Percentiles rank a stretch among this genome's conserved stretches.
Conservation (phyloP, 2,888 invertebrate genomes). For the Micropterix aruncella region DNA sequence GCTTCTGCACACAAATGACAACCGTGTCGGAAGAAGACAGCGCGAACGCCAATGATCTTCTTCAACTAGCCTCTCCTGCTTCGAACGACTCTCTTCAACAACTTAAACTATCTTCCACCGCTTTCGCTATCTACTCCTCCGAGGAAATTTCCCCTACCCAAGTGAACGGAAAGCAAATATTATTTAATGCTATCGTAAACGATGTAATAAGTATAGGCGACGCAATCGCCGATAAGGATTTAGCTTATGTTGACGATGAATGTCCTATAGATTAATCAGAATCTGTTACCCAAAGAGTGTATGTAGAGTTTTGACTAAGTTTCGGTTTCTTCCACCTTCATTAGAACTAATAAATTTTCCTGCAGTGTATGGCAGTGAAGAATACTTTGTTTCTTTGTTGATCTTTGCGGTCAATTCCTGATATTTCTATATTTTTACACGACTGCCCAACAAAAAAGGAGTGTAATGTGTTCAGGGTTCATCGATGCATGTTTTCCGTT, state of each 20-base stretch:
- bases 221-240: not conserved
- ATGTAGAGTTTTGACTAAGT: too few species aligned
- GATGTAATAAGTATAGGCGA: not conserved
- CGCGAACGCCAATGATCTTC: conserved; percentile 17
- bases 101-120: not conserved
- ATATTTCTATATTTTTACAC: too few species aligned
- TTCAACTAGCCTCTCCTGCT: conserved; percentile 24
- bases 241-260: not conserved
- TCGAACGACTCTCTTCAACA: not conserved
- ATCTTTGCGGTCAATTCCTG: too few species aligned
- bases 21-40: conserved; percentile 27
- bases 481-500: too few species aligned
- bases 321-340: too few species aligned
- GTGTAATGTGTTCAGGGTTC: too few species aligned
- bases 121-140: not conserved
- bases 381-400: too few species aligned
- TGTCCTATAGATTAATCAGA: not conserved
- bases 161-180: not conserved
- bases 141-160: not conserved
- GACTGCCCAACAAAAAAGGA: too few species aligned
- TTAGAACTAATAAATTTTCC: too few species aligned
- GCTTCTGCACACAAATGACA: conserved; percentile 23
- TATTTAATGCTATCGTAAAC: not conserved
- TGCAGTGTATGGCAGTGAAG: too few species aligned
- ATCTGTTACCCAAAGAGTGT: too few species aligned